Evolutionary conservation across 2,888 invertebrate species (phyloP), one percentile per base, ranked within the genome.

Genomic region (Volucella bombylans): DNA sequence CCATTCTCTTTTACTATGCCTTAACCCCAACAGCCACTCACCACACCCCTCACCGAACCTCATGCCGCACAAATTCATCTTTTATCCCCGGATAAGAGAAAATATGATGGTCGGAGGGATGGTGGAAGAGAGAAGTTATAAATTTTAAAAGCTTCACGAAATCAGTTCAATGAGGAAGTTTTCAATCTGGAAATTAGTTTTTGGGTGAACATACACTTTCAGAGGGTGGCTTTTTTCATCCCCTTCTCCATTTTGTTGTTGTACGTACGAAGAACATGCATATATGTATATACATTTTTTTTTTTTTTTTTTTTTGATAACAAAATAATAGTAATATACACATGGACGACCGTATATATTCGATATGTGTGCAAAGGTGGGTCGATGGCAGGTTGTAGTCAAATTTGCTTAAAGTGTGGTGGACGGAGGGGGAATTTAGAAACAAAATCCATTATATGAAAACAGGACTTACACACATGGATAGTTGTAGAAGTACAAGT

Each of bases 111-210:
- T 8, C 11, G n/a, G 39, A 23, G 41, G 39, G 41, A 6, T 41
- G 50, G 31, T 10, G 2, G 57, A 8, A 18, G 41, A 45, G 59
- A 77, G 86, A 86, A 87, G 87, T 87, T 87, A 87, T 87, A 87
- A 87, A 87, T 87, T 87, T 87, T 86, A 87, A 87, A 87, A 87
- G 86, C 86, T 86, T 81, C 82, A 87, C 86, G 71, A 83, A 83
- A 86, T 86, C 83, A 79, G 83, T 87, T 86, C 86, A 87, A 87
- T 87, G 86, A 86, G 77, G 82, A 87, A 87, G 86, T 87, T 87
- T 85, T 87, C 87, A 87, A 87, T 87, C 87, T 87, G 87, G 87
- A 87, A 87, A 87, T 87, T 87, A 87, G 87, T 87, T 87, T 86
- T 85, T 49, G 85, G 78, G 73, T 76, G 83, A 79, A 79, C 31